Conservation (phyloP, 2,797 vertebrate genomes). For the Microctenopoma stevenorrisi region DNA sequence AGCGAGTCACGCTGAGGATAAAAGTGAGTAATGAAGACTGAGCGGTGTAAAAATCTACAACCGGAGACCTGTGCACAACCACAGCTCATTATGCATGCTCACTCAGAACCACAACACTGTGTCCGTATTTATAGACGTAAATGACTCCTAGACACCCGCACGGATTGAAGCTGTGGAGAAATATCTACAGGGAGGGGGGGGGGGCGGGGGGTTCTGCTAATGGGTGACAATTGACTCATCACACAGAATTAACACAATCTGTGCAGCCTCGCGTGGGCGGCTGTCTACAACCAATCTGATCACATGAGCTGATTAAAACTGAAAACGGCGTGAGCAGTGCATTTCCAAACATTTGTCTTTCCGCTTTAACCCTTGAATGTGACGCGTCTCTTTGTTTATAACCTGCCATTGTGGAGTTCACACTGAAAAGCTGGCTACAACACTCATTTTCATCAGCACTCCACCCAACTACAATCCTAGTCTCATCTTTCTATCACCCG, state of each 20-base stretch:
- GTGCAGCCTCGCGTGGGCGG: slow-evolving; percentile 33
- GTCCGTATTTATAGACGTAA: slow-evolving; percentile 39
- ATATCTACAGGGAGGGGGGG: slow-evolving; percentile 37
- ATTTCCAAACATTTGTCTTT: slow-evolving; percentile 1
- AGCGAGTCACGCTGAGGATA: slow-evolving; percentile 35
- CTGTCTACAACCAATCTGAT: slow-evolving; percentile 39
- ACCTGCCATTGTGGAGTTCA: neutral
- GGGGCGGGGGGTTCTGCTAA: slow-evolving; percentile 20
- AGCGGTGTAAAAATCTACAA: slow-evolving; percentile 22
- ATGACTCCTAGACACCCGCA: neutral
- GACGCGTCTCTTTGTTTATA: neutral
- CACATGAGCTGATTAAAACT: slow-evolving; percentile 48
- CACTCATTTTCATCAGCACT: no score
- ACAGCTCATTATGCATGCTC: slow-evolving; percentile 16
- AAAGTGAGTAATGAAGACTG: slow-evolving; percentile 37
- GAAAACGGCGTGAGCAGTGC: slow-evolving; percentile 13
- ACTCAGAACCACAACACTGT: slow-evolving; percentile 13
- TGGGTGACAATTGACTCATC: slow-evolving; percentile 57
- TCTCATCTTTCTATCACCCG: neutral
- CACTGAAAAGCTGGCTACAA: neutral
- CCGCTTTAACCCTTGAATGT: neutral
- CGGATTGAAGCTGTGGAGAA: slow-evolving; percentile 13
- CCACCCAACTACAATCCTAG: no score
- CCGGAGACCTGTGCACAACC: neutral
- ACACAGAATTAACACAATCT: slow-evolving; percentile 51